Percentiles rank a stretch among this genome's conserved stretches.
These are phyloP conservation scores for Tylochromis polylepis DNA, from an alignment of 2,113 vertebrate genomes.

Conservation along the genomic window DNA sequence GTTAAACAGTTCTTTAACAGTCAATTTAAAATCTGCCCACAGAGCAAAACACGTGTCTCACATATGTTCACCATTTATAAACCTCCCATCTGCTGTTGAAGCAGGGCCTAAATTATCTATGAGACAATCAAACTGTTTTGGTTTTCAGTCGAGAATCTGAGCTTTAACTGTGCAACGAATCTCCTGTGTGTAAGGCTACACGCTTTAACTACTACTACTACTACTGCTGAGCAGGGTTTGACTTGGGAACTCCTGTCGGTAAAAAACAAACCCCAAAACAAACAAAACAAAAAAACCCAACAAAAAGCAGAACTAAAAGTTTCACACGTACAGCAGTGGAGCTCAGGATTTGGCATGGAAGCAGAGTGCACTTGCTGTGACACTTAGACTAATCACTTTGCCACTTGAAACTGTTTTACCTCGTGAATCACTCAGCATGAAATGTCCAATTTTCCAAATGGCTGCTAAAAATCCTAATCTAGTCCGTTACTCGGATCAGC, in stretches of 20 bases:
- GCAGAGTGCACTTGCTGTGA: conserved; percentile 54
- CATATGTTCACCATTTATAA: conserved; percentile 9
- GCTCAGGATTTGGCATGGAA: conserved; percentile 23
- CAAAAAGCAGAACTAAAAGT: background rate
- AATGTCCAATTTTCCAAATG: conserved; percentile 40
- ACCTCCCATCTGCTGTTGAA: conserved; percentile 8
- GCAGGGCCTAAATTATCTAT: background rate
- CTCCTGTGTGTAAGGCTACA: background rate
- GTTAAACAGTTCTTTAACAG: background rate
- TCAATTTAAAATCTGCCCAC: conserved; percentile 18
- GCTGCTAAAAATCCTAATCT: conserved; percentile 32
- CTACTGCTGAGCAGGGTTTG: background rate
- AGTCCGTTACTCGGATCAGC: background rate
- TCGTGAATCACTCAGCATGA: background rate
- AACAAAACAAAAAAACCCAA: background rate
- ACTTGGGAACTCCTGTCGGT: background rate
- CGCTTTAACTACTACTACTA: background rate
- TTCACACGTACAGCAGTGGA: background rate
- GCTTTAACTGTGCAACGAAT: conserved; percentile 22
- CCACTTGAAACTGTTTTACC: background rate
- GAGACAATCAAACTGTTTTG: conserved; percentile 42
- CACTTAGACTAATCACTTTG: conserved; percentile 4
- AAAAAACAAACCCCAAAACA: background rate
- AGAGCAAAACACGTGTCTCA: conserved; percentile 14
- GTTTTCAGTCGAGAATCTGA: conserved; percentile 53